Percentiles rank a stretch among this genome's conserved stretches.
Evolutionary conservation across 2,888 invertebrate genomes (phyloP).

Genomic region (Xylota segnis): DNA sequence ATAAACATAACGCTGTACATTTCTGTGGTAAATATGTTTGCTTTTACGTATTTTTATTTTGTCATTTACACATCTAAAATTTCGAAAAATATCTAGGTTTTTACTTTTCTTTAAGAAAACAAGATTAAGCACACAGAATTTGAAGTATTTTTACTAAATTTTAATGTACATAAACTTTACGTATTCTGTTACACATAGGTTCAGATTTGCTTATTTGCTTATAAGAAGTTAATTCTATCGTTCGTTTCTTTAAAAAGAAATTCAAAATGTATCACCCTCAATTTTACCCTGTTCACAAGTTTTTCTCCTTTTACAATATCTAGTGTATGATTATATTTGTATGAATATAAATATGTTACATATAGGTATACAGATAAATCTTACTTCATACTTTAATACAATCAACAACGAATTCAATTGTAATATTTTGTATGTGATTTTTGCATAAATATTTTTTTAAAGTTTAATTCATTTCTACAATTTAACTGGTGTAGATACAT

Average conservation of each 20-base stretch:
- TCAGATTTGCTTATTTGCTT: constrained; percentile 50
- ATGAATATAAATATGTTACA: constrained; percentile 25
- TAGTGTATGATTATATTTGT: constrained; percentile 50
- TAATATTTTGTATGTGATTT: constrained; percentile 29
- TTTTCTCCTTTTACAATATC: constrained; percentile 27
- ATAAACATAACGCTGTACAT: constrained; percentile 34
- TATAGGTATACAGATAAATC: constrained; percentile 1
- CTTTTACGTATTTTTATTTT: constrained; percentile 47
- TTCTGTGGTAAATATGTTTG: constrained; percentile 25
- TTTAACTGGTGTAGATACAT: constrained; percentile 5
- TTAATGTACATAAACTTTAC: constrained; percentile 48
- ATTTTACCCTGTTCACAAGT: constrained; percentile 73
- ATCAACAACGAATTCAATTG: constrained; percentile 29
- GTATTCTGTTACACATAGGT: constrained; percentile 53
- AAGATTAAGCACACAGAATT: constrained; percentile 48
- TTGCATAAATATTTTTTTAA: constrained; percentile 13
- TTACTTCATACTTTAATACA: constrained; percentile 28
- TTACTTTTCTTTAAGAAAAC: constrained; percentile 56
- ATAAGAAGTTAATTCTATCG: constrained; percentile 61
- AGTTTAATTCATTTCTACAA: neutral
- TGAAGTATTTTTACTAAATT: constrained; percentile 20
- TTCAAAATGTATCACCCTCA: constrained; percentile 68
- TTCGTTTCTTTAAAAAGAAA: constrained; percentile 61
- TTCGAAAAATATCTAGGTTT: constrained; percentile 69
- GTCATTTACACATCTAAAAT: constrained; percentile 58